Base-by-base conservation (phyloP, 2,113 vertebrate genomes). In the Lophius piscatorius region DNA sequence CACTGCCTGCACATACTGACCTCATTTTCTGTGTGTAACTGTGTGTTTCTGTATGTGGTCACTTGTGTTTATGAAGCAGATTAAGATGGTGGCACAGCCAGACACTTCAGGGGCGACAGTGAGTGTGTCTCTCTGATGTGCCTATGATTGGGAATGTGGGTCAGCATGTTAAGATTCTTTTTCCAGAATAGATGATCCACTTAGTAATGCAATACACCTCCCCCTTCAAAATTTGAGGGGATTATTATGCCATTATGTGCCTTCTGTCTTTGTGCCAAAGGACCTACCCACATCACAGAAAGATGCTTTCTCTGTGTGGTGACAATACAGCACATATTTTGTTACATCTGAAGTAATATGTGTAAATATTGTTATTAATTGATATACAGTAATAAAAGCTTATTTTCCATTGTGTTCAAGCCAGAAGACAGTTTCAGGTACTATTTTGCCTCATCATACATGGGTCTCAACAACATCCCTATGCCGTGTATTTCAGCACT, bases 61-160 rank as follows among this genome's bases (percentile, higher is more conserved):
- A 21, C 70, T 52, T 54, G 47, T 85, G 81, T 80, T 71, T 80
- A 72, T 82, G 74, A 60, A 60, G 46, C 55, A 76, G 81, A 86
- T 88, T 82, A 82, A 59, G 56, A 60, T 50, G 31, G 60, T 65
- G 66, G 56, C 55, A 67, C 52, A 35, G 74, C 59, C 64, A 69
- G 58, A 63, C 68, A 49, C 35, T 65, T 59, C 17, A 12, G 14
- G 42, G 46, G 47, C 24, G 26, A 28, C 45, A 24, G 26, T 29
- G 26, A 55, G 59, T 76, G 45, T 51, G 49, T 73, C 41, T 68
- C 17, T 71, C 39, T 82, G 47, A 72, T 28, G 26, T 28, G 26
- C 8, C 4, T 28, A 10, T 31, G 29, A 9, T 6, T 31, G 29
- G 66, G 59, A 83, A 86, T 86, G 63, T 82, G 70, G 76, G 82